phyloP scores from a whole-genome alignment of 2,113 vertebrate species.

The Lepisosteus oculatus region DNA sequence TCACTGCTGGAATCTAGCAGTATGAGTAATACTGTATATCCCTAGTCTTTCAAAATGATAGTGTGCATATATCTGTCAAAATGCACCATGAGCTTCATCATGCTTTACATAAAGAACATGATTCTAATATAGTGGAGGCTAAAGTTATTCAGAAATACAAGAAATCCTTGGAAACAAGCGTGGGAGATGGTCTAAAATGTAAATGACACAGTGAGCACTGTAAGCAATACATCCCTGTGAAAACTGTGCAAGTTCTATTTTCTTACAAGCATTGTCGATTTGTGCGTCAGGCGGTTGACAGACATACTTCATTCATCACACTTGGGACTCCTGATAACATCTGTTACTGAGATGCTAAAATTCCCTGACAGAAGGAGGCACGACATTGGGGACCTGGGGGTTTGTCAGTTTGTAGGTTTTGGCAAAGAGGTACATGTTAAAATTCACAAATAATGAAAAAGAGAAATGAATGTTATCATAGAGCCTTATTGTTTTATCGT shows the following conservation, averaged over 20 bases:
- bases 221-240: constrained; percentile 32
- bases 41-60: too few relatives aligned
- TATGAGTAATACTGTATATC: too few relatives aligned
- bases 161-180: too few relatives aligned
- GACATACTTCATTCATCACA: constrained; percentile 38
- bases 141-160: too few relatives aligned
- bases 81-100: too few relatives aligned
- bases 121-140: too few relatives aligned
- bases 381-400: constrained; percentile 18
- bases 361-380: constrained; percentile 41
- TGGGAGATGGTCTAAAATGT: too few relatives aligned
- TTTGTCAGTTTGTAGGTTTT: constrained; percentile 27
- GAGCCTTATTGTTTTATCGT: constrained; percentile 12
- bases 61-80: too few relatives aligned
- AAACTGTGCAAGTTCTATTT: constrained; percentile 9
- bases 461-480: constrained; percentile 18
- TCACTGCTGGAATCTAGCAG: too few relatives aligned
- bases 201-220: too few relatives aligned
- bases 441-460: constrained; percentile 25
- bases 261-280: constrained; percentile 25
- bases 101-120: too few relatives aligned
- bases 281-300: constrained; percentile 35
- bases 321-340: constrained; percentile 44
- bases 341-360: constrained; percentile 45
- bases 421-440: constrained; percentile 21